These are phyloP conservation scores for Aegithalos caudatus DNA, from an alignment of 2,113 vertebrate genomes.

Conservation along the genomic window DNA sequence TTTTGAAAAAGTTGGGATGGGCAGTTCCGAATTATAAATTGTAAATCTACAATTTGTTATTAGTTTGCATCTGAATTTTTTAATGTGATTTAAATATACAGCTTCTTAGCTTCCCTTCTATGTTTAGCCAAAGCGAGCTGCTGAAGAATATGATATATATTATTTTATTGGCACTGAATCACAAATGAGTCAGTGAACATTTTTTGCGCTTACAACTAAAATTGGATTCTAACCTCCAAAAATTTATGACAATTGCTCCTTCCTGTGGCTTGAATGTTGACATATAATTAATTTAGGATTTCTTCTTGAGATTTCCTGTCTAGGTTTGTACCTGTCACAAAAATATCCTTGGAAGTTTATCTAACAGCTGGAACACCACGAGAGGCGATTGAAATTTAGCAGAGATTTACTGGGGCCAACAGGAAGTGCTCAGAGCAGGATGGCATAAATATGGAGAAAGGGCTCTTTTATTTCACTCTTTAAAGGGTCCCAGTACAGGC, in stretches of 20 bases:
- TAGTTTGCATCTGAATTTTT: neutral
- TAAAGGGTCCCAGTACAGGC: slow-evolving; percentile 1
- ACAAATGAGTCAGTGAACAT: slow-evolving; percentile 63
- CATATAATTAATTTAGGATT: slow-evolving; percentile 79
- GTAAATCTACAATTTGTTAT: neutral
- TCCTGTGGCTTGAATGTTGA: slow-evolving; percentile 79
- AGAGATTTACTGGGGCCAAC: slow-evolving; percentile 51
- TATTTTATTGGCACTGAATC: slow-evolving; percentile 70
- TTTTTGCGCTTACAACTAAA: slow-evolving; percentile 63
- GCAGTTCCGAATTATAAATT: neutral
- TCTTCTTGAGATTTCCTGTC: slow-evolving; percentile 72
- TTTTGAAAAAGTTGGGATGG: neutral
- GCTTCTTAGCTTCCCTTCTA: slow-evolving; percentile 38
- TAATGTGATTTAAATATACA: slow-evolving; percentile 32
- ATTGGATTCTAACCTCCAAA: slow-evolving; percentile 67
- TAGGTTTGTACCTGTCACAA: slow-evolving; percentile 77
- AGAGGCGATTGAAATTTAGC: slow-evolving; percentile 30
- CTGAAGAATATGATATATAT: slow-evolving; percentile 73
- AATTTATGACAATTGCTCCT: slow-evolving; percentile 79
- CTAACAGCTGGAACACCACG: slow-evolving; percentile 64
- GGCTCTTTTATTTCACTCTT: slow-evolving; percentile 9
- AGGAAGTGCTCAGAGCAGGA: slow-evolving; percentile 56
- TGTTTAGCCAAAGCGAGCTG: slow-evolving; percentile 69
- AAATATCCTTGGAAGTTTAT: slow-evolving; percentile 76
- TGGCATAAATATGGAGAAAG: slow-evolving; percentile 63